These are phyloP conservation scores for Heterochromis multidens DNA, from an alignment of 2,113 vertebrate species.

Conservation along the genomic window DNA sequence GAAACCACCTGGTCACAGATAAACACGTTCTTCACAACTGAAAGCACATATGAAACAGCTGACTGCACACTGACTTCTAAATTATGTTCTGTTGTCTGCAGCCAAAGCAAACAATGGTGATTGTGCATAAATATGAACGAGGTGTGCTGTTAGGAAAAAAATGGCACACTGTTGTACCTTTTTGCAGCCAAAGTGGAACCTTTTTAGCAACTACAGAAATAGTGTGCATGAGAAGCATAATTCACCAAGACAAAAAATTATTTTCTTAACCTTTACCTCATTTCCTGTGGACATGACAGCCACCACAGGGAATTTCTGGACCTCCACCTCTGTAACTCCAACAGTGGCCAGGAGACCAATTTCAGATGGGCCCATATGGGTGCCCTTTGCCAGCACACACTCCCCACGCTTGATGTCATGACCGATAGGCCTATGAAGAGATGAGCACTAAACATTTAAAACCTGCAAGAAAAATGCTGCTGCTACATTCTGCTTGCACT, in stretches of 20 bases:
- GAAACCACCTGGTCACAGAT: conserved; percentile 16
- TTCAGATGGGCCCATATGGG: conserved; percentile 98
- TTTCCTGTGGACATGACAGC: conserved; percentile 99
- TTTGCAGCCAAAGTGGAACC: neutral
- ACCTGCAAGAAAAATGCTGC: neutral
- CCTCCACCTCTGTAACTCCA: conserved; percentile 98
- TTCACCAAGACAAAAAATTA: neutral
- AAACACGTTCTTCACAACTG: conserved; percentile 3
- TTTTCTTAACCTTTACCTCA: conserved; percentile 80
- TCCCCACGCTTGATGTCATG: conserved; percentile 99
- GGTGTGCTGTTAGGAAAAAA: neutral
- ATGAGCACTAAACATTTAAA: neutral
- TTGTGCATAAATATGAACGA: conserved; percentile 24
- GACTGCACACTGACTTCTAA: neutral
- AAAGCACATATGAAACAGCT: conserved; percentile 4
- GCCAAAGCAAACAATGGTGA: conserved; percentile 21
- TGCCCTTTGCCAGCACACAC: conserved; percentile 96
- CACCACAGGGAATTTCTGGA: conserved; percentile 98
- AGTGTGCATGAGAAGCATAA: neutral
- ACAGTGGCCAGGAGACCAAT: conserved; percentile 97
- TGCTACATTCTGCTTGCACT: neutral
- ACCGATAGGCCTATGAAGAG: conserved; percentile 89
- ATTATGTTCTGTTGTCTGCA: conserved; percentile 1
- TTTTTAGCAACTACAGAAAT: neutral
- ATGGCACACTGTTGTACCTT: neutral